Base-by-base conservation (phyloP, 2,797 vertebrate species). In the Catostomus latipinnis region DNA sequence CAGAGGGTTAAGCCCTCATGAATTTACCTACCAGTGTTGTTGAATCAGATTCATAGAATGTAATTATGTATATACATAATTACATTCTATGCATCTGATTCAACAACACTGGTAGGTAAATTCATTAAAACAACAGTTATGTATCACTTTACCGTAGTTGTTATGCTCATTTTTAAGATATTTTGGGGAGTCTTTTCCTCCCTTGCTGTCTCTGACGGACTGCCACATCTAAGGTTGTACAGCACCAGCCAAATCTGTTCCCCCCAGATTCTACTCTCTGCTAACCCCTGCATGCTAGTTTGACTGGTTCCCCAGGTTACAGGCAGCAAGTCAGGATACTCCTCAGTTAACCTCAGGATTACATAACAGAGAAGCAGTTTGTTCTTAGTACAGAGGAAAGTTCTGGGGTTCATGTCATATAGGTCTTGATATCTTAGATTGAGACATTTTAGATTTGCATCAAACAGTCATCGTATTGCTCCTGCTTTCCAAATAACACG, bases 371-470 rank as follows among this genome's bases (percentile, higher is more conserved):
- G 18, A 12, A 67, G 16, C 6, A 1, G 50, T 76, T 46, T 76
- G 53, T 57, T 76, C 53, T 67, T 76, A 34, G 34, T 34, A 34
- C 34, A 34, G 53, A 67, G 52, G 11, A 2, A n/a, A 50, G 8
- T 57, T 49, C 74, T 68, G 6, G 18, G 22, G 46, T 77, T 77
- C 46, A 16, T 60, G 16, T 52, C 48, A 60, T 18, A 22, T 57
- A 76, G 61, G 73, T 66, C 73, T 60, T 22, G 2, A 18, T 16
- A 18, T 16, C 8, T 74, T 14, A 9, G 50, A 50, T 56, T 16
- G 62, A 66, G 74, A 76, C 62, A 67, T 62, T 14, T 57, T 67
- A 10, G 46, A 76, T 57, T 5, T 67, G 57, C 52, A 46, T 54
- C 50, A 75, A 65, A 65, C 14, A 43, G n/a, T 8, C 10, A 0